Evolutionary conservation across 2,113 vertebrate genomes (phyloP), one percentile per base, ranked within the genome.

Genomic region (Proteles cristata): DNA sequence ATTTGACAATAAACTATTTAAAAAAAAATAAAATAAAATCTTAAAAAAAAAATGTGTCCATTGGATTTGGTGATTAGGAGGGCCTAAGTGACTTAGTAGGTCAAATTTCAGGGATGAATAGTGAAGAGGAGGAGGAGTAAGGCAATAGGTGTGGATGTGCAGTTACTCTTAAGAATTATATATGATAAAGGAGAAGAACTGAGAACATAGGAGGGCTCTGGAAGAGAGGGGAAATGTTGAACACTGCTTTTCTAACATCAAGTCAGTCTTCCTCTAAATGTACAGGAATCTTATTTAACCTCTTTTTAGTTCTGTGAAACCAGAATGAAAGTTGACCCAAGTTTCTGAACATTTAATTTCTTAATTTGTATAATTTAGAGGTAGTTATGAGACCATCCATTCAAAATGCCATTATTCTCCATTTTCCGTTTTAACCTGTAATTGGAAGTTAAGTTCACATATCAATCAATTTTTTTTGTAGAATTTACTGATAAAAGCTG

Each of bases 341-440:
- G 0, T 91, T 80, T 82, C 73, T 95, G 28, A 77, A 82, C 3
- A 79, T 55, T 86, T 80, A 0, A 5, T 92, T 88, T 73, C 26
- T 86, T 74, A 71, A 93, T 76, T 87, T 84, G 39, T 35, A 17
- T 80, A 81, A 93, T 90, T 80, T 76, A 90, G 71, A 74, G 35
- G 15, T 77, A 39, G n/a, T 21, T 43, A 92, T 79, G 45, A 48
- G 4, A 4, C 28, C 58, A 90, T 95, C 33, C 11, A 12, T 81
- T 96, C 35, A 94, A 96, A 98, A 84, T 90, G 6, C 25, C 58
- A 48, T 90, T 55, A 17, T 84, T 97, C 28, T 81, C 25, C 5
- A 17, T 80, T 92, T 80, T 93, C n/a, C 28, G 39, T 61, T 63
- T 82, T 85, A n/a, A 25, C 9, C 9, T 48, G 77, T 61, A 80